Base-by-base conservation (phyloP, 2,113 vertebrate species). In the Proteles cristata region DNA sequence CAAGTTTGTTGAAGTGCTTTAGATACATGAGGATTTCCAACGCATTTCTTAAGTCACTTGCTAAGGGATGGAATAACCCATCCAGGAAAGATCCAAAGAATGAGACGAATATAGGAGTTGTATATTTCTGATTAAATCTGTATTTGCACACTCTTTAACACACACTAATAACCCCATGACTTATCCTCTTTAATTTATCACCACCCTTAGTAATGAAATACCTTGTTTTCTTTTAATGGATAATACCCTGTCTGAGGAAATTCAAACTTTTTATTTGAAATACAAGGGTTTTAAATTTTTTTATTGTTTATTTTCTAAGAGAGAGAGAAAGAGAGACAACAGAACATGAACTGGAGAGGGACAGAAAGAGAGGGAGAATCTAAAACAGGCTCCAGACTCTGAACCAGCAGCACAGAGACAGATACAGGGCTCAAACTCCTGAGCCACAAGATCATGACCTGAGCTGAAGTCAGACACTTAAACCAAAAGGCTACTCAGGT, bases 101-200 rank as follows among this genome's bases (percentile, higher is more conserved):
- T 50, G 5, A 96, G 23, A 82, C 16, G 50, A 94, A 90, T 63
- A 83, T 0, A 71, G 63, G 61, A 83, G 19, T 48, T 90, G 14
- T 83, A 31, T 63, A 21, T 53, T 68, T 48, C 55, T 92, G 74
- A 89, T 83, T 93, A 95, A 94, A 84, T n/a, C 23, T 45, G 21
- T 63, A 28, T 61, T 94, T 93, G 76, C 1, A 76, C 12, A 96
- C 79, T 45, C 58, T 94, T 96, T 77, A 85, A 88, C 76, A 97
- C 96, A 71, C 74, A 90, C 7, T 76, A 89, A 55, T 7, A 96
- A 96, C 23, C 85, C 43, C 82, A 63, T 45, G 68, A 77, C 33
- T 48, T 76, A 28, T 23, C 55, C 74, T 79, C 39, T 53, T 83
- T 66, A 91, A 53, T 11, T 94, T 58, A 73, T 94, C 35, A 79